Evolutionary conservation across 2,888 invertebrate genomes (phyloP), one percentile per base, ranked within the genome.

Genomic region (Rutpela maculata): DNA sequence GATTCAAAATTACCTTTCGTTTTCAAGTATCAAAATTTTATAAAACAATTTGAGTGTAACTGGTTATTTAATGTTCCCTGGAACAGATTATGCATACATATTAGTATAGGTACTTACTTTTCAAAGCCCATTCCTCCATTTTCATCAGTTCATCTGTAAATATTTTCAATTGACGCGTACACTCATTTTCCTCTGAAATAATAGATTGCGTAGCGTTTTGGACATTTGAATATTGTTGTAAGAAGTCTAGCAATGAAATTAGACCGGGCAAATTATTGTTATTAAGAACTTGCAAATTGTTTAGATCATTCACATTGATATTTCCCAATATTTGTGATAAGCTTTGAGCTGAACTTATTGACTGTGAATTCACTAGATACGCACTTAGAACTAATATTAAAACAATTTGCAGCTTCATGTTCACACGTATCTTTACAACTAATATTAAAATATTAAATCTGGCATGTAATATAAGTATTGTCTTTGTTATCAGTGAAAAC

Each of bases 51-150:
- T 26, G 4, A 26, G 4, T 26, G 4, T 3, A 26, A 26, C n/a
- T 26, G 22, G 4, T 26, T 26, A 26, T 26, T 26, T 1, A 26
- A 26, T 26, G 22, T 1, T 26, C 22, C 22, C 22, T 26, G 4
- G 22, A 4, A 4, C 22, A 26, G 22, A 26, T 26, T 26, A 35
- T 35, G 6, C 31, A 35, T 0, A 35, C 7, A 5, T 5, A 11
- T n/a, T 55, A 9, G 15, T 55, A 62, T 22, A 59, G n/a, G n/a
- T 19, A 76, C 77, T 18, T 74, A 77, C 73, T 74, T 60, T 56
- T 56, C 18, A 74, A 12, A 11, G 77, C 69, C 73, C 73, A 74
- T 19, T 22, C 18, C 12, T 74, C 63, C 35, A 55, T 35, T 31
- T 18, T 6, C 15, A 56, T 12, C 55, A 65, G 38, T 35, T 62